Evolutionary conservation across 2,888 invertebrate genomes (phyloP).

Genomic region (Anthophora plumipes): DNA sequence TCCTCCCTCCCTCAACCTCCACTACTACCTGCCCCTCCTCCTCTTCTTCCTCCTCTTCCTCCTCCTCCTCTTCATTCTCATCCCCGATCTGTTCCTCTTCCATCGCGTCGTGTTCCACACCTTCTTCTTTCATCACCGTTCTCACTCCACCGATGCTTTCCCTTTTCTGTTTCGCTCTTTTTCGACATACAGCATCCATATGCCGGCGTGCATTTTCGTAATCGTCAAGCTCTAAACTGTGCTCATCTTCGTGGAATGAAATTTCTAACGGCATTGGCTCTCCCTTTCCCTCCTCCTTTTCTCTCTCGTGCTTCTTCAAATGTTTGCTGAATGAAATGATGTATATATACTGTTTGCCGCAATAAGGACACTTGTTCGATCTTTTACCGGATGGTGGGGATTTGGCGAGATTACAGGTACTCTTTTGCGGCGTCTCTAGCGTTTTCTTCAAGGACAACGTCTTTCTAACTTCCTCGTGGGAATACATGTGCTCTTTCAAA

Average conservation of each 20-base stretch:
- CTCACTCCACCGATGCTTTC: not conserved
- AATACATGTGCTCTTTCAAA: constrained; percentile 82
- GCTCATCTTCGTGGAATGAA: constrained; percentile 76
- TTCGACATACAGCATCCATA: constrained; percentile 63
- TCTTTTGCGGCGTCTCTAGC: constrained; percentile 70
- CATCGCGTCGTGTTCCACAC: constrained; percentile 1
- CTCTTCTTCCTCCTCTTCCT: not conserved
- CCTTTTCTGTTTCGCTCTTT: constrained; percentile 50
- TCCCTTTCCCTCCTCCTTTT: constrained; percentile 70
- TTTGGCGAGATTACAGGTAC: constrained; percentile 39
- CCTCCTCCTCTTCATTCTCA: not conserved
- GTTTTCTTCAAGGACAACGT: constrained; percentile 73
- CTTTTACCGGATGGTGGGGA: constrained; percentile 79
- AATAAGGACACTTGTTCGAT: constrained; percentile 82
- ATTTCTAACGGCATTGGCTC: constrained; percentile 71
- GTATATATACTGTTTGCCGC: constrained; percentile 83
- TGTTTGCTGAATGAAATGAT: constrained; percentile 83
- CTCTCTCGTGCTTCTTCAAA: constrained; percentile 81
- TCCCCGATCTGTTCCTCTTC: not conserved
- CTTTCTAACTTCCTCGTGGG: constrained; percentile 81
- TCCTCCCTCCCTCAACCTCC: constrained; percentile 9
- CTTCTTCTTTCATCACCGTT: not conserved
- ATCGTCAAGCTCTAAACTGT: constrained; percentile 67
- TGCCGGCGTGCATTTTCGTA: constrained; percentile 27
- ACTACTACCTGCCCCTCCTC: not conserved